These are phyloP conservation scores for Pipistrellus kuhlii DNA, from an alignment of 2,797 vertebrate genomes.

Conservation along the genomic window DNA sequence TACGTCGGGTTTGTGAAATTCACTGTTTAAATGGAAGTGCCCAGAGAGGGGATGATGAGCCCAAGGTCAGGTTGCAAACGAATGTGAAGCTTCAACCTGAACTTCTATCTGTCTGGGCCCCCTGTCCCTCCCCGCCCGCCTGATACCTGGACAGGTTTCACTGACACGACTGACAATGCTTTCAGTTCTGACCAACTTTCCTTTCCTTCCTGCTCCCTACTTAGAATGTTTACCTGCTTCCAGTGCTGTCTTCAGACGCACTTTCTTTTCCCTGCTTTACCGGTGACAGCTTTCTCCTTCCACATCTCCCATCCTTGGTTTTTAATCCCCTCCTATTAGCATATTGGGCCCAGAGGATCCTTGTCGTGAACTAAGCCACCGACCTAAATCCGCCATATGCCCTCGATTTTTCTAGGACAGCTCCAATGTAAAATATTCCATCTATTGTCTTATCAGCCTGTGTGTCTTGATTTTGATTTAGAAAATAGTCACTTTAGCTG, in stretches of 20 bases:
- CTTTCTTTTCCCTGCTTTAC: slow-evolving; percentile 43
- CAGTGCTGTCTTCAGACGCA: not conserved
- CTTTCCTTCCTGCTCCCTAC: slow-evolving; percentile 13
- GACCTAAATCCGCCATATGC: slow-evolving; percentile 69
- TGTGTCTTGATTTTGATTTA: slow-evolving; percentile 52
- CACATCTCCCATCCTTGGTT: slow-evolving; percentile 12
- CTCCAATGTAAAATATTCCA: slow-evolving; percentile 58
- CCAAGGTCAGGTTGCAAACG: slow-evolving; percentile 38
- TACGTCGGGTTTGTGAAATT: slow-evolving; percentile 27
- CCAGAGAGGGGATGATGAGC: slow-evolving; percentile 22
- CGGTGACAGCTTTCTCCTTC: slow-evolving; percentile 50
- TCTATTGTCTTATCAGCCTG: not conserved
- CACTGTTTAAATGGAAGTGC: not conserved
- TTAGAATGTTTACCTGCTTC: not conserved
- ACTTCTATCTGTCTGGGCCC: not conserved
- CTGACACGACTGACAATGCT: slow-evolving; percentile 10
- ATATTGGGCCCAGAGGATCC: slow-evolving; percentile 61
- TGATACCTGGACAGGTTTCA: slow-evolving; percentile 31
- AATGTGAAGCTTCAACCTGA: not conserved
- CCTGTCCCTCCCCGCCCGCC: not conserved
- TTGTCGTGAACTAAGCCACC: slow-evolving; percentile 54
- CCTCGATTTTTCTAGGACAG: slow-evolving; percentile 70
- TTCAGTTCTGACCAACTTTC: slow-evolving; percentile 63
- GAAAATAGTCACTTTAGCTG: slow-evolving; percentile 52
- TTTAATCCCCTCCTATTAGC: slow-evolving; percentile 69